Evolutionary conservation across 2,888 invertebrate species (phyloP).

Genomic region (Sipha maydis): DNA sequence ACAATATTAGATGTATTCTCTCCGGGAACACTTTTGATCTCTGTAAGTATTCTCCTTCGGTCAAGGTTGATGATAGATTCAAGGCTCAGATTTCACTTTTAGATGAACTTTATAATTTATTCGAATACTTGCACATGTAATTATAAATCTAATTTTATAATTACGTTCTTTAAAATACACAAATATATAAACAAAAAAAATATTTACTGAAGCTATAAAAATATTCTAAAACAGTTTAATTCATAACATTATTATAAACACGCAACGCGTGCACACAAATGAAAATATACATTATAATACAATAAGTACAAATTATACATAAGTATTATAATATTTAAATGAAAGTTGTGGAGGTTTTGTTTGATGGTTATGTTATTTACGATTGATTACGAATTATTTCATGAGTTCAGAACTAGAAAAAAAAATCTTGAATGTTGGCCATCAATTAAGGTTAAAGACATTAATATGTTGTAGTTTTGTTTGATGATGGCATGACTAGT

Average conservation of each 20-base stretch:
- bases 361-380: conserved; percentile 29
- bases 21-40: conserved; percentile 60
- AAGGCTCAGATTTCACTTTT: conserved; percentile 61
- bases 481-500: neutral
- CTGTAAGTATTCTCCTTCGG: conserved; percentile 51
- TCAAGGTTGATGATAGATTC: conserved; percentile 53
- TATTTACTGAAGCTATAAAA: conserved; percentile 45
- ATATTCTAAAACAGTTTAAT: conserved; percentile 20
- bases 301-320: neutral
- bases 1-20: conserved; percentile 51
- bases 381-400: conserved; percentile 16
- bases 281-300: neutral
- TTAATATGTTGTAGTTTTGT: conserved; percentile 29
- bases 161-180: neutral
- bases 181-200: neutral
- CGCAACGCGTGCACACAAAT: neutral
- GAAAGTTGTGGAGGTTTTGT: conserved; percentile 23
- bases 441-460: conserved; percentile 36
- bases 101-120: conserved; percentile 62
- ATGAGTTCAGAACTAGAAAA: neutral
- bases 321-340: neutral
- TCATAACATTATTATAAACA: neutral
- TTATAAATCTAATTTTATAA: conserved; percentile 48
- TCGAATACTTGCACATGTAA: conserved; percentile 41
- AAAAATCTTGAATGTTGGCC: conserved; percentile 34